Conservation (phyloP, 2,113 vertebrate species). For the Microtus richardsoni region DNA sequence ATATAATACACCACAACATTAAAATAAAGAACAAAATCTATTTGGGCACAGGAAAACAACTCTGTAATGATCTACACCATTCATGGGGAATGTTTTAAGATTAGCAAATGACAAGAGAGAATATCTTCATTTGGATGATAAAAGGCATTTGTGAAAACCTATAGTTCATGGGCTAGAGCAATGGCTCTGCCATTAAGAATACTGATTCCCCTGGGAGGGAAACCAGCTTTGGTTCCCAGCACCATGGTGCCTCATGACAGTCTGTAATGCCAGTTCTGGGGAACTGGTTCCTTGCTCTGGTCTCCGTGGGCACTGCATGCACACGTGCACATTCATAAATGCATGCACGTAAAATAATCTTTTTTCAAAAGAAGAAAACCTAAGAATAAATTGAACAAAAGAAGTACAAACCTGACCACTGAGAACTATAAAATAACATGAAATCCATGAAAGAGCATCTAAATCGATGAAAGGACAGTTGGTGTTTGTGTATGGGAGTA, state of each 20-base stretch:
- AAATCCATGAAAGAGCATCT: not conserved
- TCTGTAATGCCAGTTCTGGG: not conserved
- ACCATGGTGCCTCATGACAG: too few species aligned
- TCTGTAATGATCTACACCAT: not conserved
- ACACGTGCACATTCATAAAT: not conserved
- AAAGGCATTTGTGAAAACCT: not conserved
- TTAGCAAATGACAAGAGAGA: not conserved
- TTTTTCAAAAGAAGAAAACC: not conserved
- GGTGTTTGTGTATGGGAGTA: not conserved
- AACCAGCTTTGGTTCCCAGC: not conserved
- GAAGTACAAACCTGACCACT: not conserved
- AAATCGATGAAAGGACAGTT: not conserved
- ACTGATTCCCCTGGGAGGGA: not conserved
- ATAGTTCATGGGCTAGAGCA: not conserved
- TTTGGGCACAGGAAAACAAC: too few species aligned
- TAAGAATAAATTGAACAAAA: constrained; percentile 33
- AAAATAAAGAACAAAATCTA: not conserved
- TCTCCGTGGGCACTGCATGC: not conserved
- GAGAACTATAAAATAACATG: not conserved
- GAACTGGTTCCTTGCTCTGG: not conserved
- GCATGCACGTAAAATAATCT: not conserved
- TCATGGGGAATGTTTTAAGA: constrained; percentile 3
- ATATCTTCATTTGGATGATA: not conserved
- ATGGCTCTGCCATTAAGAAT: not conserved
- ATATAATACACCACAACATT: not conserved